Conservation (phyloP, 2,797 vertebrate genomes). For the Pterois miles region DNA sequence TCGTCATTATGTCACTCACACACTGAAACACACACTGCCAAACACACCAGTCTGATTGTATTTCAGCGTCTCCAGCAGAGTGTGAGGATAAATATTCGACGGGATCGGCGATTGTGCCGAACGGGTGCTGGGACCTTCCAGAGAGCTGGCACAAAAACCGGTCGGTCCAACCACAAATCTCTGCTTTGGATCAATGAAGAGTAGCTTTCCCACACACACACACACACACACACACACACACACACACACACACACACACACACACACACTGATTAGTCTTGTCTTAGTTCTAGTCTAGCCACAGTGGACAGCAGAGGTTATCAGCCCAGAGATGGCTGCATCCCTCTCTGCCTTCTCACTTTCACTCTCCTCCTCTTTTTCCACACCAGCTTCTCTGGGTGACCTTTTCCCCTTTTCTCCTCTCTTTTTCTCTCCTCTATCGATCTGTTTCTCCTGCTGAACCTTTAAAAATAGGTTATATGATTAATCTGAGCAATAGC, state of each 20-base stretch:
- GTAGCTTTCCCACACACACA: conserved; percentile 8
- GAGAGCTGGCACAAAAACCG: conserved; percentile 30
- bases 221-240: background rate
- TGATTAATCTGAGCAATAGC: background rate
- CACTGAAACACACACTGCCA: conserved; percentile 1
- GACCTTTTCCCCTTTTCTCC: conserved; percentile 2
- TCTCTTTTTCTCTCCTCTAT: background rate
- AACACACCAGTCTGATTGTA: conserved; percentile 42
- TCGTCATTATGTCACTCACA: conserved; percentile 1
- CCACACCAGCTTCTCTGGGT: conserved; percentile 5
- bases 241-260: too few species aligned
- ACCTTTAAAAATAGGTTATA: background rate
- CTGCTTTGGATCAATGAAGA: conserved; percentile 49
- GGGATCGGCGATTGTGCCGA: conserved; percentile 26
- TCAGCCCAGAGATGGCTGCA: conserved; percentile 15
- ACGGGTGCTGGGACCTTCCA: conserved; percentile 32
- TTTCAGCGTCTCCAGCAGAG: conserved; percentile 43
- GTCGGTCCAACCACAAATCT: conserved; percentile 34
- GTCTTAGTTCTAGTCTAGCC: too few species aligned
- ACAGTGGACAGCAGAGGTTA: too few species aligned
- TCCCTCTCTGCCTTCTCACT: background rate
- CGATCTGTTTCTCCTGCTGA: background rate
- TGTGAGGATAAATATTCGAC: conserved; percentile 72
- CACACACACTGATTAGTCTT: too few species aligned
- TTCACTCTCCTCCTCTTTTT: background rate